These are phyloP conservation scores for Vanessa tameamea DNA, from an alignment of 1,140 invertebrate genomes.

Conservation along the genomic window DNA sequence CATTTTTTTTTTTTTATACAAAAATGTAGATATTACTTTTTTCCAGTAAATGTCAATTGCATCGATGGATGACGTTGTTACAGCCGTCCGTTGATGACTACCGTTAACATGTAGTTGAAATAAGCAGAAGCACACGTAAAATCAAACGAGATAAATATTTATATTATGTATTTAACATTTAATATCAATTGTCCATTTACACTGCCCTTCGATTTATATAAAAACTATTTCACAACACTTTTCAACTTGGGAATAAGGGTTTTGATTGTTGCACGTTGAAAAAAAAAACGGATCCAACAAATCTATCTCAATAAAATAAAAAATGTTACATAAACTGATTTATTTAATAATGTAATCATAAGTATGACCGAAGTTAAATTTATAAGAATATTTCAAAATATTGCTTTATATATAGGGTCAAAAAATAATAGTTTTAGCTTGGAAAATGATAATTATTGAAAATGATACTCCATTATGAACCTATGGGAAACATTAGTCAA, in stretches of 20 bases:
- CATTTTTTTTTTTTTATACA: background rate
- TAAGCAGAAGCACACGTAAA: conserved; percentile 26
- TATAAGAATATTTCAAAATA: no score
- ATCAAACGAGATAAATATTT: conserved; percentile 22
- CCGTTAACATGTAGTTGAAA: background rate
- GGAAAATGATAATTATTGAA: no score
- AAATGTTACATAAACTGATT: no score
- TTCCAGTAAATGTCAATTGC: background rate
- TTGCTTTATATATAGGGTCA: background rate
- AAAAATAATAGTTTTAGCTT: no score
- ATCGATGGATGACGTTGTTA: conserved; percentile 12
- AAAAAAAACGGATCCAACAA: background rate
- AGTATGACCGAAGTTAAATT: no score
- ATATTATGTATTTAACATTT: conserved; percentile 18
- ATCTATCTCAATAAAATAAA: background rate
- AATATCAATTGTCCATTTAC: conserved; percentile 23
- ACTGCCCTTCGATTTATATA: conserved; percentile 17
- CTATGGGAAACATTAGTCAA: background rate
- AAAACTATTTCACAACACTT: conserved; percentile 25
- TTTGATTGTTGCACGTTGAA: background rate
- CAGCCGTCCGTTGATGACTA: conserved; percentile 1
- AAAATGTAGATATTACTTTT: background rate
- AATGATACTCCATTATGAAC: no score
- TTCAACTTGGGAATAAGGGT: background rate
- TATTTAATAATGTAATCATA: no score